Base-by-base conservation (phyloP, 2,888 invertebrate species). In the Nemapogon koenigi region DNA sequence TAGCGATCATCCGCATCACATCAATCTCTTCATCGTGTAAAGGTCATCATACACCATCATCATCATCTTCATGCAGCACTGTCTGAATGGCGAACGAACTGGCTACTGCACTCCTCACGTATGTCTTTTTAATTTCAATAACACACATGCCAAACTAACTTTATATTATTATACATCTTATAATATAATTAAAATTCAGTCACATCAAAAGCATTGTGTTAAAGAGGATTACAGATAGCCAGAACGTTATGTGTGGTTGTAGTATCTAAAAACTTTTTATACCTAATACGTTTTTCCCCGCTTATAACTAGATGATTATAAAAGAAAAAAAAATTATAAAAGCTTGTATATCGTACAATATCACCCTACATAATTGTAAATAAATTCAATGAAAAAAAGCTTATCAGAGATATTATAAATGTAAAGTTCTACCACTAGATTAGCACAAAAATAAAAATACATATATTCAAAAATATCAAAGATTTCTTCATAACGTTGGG, bases 381-480 rank as follows among this genome's bases (percentile, higher is more conserved):
- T n/a, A n/a, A n/a, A n/a, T n/a, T n/a, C n/a, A n/a, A n/a, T n/a
- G n/a, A n/a, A n/a, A n/a, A n/a, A n/a, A n/a, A n/a, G n/a, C n/a
- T n/a, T n/a, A n/a, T n/a, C n/a, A n/a, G n/a, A n/a, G n/a, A n/a
- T n/a, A n/a, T n/a, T n/a, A n/a, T n/a, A n/a, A n/a, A n/a, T n/a
- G n/a, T n/a, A n/a, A n/a, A n/a, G n/a, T n/a, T n/a, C n/a, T n/a
- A n/a, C n/a, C n/a, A n/a, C n/a, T n/a, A n/a, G n/a, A n/a, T n/a
- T n/a, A n/a, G n/a, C n/a, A n/a, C n/a, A 27, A 66, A 71, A 67
- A 64, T 66, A 62, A 72, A 75, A 75, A 72, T 73, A 75, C 73
- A 70, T 71, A 62, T 61, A 60, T 57, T 57, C 70, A 72, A 69
- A 68, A 75, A 70, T 73, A 75, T 75, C 72, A 71, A 68, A 75